phyloP scores from a whole-genome alignment of 2,888 invertebrate species.

The Elmis aenea region DNA sequence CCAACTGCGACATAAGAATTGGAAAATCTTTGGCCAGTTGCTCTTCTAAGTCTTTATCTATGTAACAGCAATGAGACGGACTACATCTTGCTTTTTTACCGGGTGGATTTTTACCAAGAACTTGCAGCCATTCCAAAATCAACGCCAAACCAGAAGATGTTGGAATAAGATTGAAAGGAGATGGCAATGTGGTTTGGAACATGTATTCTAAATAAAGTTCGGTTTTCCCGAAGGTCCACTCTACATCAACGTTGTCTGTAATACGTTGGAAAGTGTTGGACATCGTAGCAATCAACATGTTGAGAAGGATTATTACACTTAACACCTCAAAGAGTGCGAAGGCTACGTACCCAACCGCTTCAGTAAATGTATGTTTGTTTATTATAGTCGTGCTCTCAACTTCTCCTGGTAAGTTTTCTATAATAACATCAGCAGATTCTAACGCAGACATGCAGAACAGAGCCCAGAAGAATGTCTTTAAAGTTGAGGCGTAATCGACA shows the following conservation, averaged over 20 bases:
- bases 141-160: slow-evolving; percentile 51
- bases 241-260: slow-evolving; percentile 62
- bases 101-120: slow-evolving; percentile 38
- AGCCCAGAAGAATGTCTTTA: slow-evolving; percentile 67
- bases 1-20: slow-evolving; percentile 54
- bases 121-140: slow-evolving; percentile 49
- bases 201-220: slow-evolving; percentile 70
- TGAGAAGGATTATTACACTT: slow-evolving; percentile 66
- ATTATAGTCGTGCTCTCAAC: slow-evolving; percentile 47
- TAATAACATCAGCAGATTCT: slow-evolving; percentile 60
- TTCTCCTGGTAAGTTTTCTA: slow-evolving; percentile 54
- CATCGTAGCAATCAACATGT: slow-evolving; percentile 79
- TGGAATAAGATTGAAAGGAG: slow-evolving; percentile 68
- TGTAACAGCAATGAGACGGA: slow-evolving; percentile 35
- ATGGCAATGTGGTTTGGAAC: slow-evolving; percentile 62
- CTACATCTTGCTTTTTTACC: slow-evolving; percentile 48
- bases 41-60: slow-evolving; percentile 47
- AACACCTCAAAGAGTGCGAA: slow-evolving; percentile 66
- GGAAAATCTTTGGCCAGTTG: slow-evolving; percentile 49
- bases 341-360: slow-evolving; percentile 62
- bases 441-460: slow-evolving; percentile 63
- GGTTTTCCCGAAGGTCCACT: slow-evolving; percentile 73
- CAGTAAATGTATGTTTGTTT: slow-evolving; percentile 58
- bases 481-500: slow-evolving; percentile 53
- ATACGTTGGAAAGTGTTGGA: slow-evolving; percentile 70